Evolutionary conservation across 1,140 invertebrate species (phyloP).

Genomic region (Rhagoletis zephyria): DNA sequence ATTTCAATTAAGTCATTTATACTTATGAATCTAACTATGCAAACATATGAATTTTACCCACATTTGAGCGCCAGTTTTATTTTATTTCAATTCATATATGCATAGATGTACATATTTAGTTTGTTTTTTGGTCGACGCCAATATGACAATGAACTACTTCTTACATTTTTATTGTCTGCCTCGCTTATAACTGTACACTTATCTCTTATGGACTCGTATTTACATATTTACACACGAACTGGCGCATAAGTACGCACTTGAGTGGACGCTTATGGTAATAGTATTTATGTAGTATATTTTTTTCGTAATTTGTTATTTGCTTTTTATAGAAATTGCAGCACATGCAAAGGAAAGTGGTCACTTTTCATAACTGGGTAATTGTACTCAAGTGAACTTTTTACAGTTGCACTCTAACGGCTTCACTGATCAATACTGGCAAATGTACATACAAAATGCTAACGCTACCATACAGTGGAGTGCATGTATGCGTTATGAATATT

Average conservation of each 20-base stretch:
- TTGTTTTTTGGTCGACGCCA: conserved; percentile 14
- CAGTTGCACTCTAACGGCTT: background rate
- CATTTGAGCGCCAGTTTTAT: background rate
- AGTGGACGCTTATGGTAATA: background rate
- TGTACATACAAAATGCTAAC: background rate
- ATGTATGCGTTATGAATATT: background rate
- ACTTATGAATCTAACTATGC: background rate
- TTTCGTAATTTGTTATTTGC: background rate
- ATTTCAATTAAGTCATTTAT: conserved; percentile 39
- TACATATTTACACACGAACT: background rate
- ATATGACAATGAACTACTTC: conserved; percentile 34
- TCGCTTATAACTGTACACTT: background rate
- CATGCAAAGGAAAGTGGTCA: background rate
- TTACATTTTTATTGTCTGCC: conserved; percentile 14
- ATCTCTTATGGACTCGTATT: background rate
- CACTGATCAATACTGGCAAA: conserved; percentile 11
- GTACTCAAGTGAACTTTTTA: conserved; percentile 39
- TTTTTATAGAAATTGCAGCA: background rate
- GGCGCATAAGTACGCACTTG: background rate
- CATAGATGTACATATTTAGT: too few relatives aligned
- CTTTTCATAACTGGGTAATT: conserved; percentile 35
- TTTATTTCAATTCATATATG: background rate
- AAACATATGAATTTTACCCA: background rate
- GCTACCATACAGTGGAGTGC: background rate
- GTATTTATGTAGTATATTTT: background rate